These are phyloP conservation scores for Nasonia oneida DNA, from an alignment of 2,888 invertebrate species.

Conservation along the genomic window DNA sequence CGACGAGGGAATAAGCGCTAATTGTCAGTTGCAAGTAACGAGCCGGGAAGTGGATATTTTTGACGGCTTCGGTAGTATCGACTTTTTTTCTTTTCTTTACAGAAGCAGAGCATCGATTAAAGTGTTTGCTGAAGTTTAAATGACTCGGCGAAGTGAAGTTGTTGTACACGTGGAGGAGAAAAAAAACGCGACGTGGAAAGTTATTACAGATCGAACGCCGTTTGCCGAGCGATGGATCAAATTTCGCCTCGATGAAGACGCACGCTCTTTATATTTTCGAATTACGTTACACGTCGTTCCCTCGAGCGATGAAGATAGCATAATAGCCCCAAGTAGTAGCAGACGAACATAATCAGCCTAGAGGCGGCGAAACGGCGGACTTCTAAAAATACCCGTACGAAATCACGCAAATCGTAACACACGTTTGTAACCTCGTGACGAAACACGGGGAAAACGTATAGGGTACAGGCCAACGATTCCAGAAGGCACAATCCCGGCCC, in stretches of 20 bases:
- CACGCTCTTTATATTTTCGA: not conserved
- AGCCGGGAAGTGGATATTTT: not conserved
- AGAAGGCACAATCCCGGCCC: not conserved
- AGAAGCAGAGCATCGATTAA: not conserved
- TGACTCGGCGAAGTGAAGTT: not conserved
- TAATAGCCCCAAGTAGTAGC: not conserved
- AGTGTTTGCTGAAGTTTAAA: not conserved
- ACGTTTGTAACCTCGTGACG: no score
- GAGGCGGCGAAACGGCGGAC: not conserved
- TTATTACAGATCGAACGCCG: not conserved
- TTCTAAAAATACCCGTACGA: not conserved
- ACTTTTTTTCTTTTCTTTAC: not conserved
- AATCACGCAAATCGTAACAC: not conserved
- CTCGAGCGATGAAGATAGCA: not conserved
- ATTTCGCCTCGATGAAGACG: not conserved
- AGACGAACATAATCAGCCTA: not conserved
- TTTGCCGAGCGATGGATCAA: not conserved
- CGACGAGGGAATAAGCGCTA: not conserved
- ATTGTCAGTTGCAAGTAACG: not conserved
- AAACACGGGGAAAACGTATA: not conserved
- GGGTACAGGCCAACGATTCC: not conserved
- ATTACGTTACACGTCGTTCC: not conserved
- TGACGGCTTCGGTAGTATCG: not conserved
- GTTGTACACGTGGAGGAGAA: not conserved
- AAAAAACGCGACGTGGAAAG: not conserved